Conservation (phyloP, 1,140 invertebrate species). For the Araneus ventricosus region DNA sequence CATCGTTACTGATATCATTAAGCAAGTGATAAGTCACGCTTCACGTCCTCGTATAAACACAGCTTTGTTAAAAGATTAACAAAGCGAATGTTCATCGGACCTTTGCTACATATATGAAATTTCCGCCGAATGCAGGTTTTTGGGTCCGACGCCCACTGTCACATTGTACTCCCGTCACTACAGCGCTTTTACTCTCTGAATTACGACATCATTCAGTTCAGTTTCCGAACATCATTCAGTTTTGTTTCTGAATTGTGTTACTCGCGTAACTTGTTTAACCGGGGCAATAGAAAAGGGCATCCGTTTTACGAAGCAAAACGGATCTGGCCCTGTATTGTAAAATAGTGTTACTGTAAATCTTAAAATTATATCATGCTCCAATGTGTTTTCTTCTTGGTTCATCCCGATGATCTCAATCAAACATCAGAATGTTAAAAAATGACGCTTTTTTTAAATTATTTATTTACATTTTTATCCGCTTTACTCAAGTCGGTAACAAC, state of each 20-base stretch:
- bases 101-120: not conserved
- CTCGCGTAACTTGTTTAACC: no score
- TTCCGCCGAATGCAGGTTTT: not conserved
- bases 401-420: no score
- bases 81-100: not conserved
- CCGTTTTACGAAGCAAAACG: conserved; percentile 39
- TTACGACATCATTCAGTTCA: conserved; percentile 1
- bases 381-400: no score
- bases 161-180: not conserved
- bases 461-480: no score
- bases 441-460: no score
- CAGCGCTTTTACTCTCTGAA: not conserved
- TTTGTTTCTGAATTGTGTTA: not conserved
- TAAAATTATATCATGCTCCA: no score
- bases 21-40: no score
- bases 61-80: not conserved
- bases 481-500: no score
- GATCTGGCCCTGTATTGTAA: not conserved
- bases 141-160: not conserved
- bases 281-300: no score
- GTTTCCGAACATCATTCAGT: not conserved
- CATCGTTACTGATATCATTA: no score
- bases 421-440: no score
- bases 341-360: no score
- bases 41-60: not conserved